Base-by-base conservation (phyloP, 2,888 invertebrate species). In the Lampropteryx suffumata region DNA sequence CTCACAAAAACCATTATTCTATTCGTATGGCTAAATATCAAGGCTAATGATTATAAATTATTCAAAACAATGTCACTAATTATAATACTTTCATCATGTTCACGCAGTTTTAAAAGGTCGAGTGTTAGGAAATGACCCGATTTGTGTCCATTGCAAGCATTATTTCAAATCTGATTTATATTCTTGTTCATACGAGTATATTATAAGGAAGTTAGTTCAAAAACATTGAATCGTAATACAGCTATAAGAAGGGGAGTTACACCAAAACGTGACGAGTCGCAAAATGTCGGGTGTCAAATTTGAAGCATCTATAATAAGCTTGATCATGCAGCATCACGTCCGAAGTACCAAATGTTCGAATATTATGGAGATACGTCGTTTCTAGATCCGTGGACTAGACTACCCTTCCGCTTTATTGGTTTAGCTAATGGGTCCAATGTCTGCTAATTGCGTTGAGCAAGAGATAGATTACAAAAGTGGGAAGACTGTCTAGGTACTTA, bases 321-420 rank as follows among this genome's bases (percentile, higher is more conserved):
- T 82, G 79, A 88, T 89, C 84, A 88, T 89, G 85, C 84, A 58
- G 53, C 59, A 69, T 73, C 89, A 89, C 89, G 89, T 71, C 59
- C 69, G 65, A 73, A 72, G 77, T 79, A 79, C 68, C 82, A 82
- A 84, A 85, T 82, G 81, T 81, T 73, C 65, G 66, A 74, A 80
- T 82, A 77, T 81, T 82, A 24, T 70, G 74, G 80, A 73, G 73
- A 74, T 77, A 68, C 76, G 71, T 69, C 71, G 61, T 74, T 68
- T 65, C 30, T 62, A 65, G 76, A 65, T 69, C 68, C 66, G 64
- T 29, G 29, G 44, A 36, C 14, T 24, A 28, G 11, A 2, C 43
- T 43, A 67, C 66, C 61, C 55, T 50, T 50, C 60, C 61, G 62
- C 53, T 53, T 55, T 61, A 62, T 56, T 55, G 33, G 50, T 50